These are phyloP conservation scores for Polia nebulosa DNA, from an alignment of 2,888 invertebrate genomes.

Conservation along the genomic window DNA sequence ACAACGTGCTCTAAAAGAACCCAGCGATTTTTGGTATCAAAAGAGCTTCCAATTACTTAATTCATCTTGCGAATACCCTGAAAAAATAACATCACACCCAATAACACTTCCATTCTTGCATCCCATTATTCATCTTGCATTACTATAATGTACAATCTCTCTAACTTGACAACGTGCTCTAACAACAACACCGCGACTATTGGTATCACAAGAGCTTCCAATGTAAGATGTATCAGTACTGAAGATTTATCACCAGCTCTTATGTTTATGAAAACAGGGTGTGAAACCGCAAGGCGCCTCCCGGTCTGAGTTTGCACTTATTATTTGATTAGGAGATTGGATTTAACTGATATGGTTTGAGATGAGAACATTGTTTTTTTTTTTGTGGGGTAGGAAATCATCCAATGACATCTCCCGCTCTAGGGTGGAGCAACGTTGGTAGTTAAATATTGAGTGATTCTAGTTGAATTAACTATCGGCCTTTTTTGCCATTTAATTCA, in stretches of 20 bases:
- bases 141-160: constrained; percentile 28
- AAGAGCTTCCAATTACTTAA: too few species aligned
- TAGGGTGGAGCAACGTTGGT: too few species aligned
- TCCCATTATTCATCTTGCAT: constrained; percentile 2
- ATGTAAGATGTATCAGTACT: constrained; percentile 54
- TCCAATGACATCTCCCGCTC: too few species aligned
- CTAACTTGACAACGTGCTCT: constrained; percentile 53
- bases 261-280: constrained; percentile 58
- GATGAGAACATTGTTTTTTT: not conserved
- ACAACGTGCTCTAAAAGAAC: not conserved
- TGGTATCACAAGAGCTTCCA: constrained; percentile 58
- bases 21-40: too few species aligned
- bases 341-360: constrained; percentile 7
- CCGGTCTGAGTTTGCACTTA: constrained; percentile 34
- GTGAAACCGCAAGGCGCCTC: constrained; percentile 35
- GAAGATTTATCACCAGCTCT: constrained; percentile 62
- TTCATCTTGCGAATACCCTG: not conserved
- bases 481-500: too few species aligned
- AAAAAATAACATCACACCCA: not conserved
- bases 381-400: too few species aligned
- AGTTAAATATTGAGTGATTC: too few species aligned
- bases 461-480: too few species aligned
- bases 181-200: constrained; percentile 58
- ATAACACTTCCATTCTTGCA: not conserved
- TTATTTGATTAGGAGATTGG: constrained; percentile 23